Conservation (phyloP, 2,888 invertebrate genomes). For the Drosophila falleni region DNA sequence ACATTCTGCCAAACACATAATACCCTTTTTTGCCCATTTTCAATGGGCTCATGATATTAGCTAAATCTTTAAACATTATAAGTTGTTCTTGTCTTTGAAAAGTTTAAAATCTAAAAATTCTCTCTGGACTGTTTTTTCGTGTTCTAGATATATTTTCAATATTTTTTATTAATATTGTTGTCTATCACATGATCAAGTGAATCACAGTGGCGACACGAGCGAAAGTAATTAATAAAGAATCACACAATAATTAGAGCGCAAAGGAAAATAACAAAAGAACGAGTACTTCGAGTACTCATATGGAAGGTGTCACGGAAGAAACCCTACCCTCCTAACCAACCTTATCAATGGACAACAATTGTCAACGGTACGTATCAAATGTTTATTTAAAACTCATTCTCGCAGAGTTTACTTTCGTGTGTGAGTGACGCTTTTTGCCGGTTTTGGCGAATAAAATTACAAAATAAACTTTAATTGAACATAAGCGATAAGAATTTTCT, state of each 20-base stretch:
- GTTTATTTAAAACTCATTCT: slow-evolving; percentile 53
- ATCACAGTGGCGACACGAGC: slow-evolving; percentile 41
- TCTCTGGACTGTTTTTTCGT: no score
- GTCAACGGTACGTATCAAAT: slow-evolving; percentile 56
- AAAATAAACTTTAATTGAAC: slow-evolving; percentile 74
- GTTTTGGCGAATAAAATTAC: slow-evolving; percentile 69
- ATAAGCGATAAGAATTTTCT: slow-evolving; percentile 60
- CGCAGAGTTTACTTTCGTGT: slow-evolving; percentile 11
- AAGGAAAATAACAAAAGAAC: slow-evolving; percentile 27
- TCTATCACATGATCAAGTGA: slow-evolving; percentile 65
- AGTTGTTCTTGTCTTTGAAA: no score
- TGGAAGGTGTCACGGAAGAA: slow-evolving; percentile 19
- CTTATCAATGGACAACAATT: slow-evolving; percentile 74
- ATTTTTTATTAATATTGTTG: not conserved
- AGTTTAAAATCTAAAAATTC: no score
- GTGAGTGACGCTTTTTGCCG: slow-evolving; percentile 46
- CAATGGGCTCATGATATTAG: no score
- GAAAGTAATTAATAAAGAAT: slow-evolving; percentile 70
- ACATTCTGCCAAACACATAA: no score
- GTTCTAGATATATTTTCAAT: no score
- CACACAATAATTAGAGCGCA: slow-evolving; percentile 66
- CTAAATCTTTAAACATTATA: no score
- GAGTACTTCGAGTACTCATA: slow-evolving; percentile 5
- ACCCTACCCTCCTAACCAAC: slow-evolving; percentile 10
- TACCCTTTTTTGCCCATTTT: no score